Base-by-base conservation (phyloP, 1,140 invertebrate species). In the Drosophila pachea region DNA sequence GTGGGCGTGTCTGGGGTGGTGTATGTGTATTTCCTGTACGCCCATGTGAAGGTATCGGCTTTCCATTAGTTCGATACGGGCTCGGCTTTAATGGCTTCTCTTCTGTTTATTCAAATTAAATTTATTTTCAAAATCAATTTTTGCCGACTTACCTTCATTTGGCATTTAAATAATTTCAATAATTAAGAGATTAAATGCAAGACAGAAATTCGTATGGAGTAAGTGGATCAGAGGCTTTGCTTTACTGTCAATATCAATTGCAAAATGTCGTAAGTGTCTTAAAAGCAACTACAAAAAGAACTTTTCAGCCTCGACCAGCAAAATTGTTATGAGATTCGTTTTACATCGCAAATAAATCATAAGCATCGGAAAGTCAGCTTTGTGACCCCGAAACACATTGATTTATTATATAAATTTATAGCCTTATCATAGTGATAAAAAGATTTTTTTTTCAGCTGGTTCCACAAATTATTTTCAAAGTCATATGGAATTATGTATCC, bases 61-160 rank as follows among this genome's bases (percentile, higher is more conserved):
- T 60, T 67, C 61, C 62, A 78, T 78, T 70, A 70, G 65, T 76
- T 65, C 38, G 42, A 32, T 43, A 53, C 29, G 58, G 42, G 54
- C 38, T 63, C 11, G 38, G 52, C 47, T 74, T 74, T 74, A 67
- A 74, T 78, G 45, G 56, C 32, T 35, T 77, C 35, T 42, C 42
- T 60, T 66, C 71, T 52, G 56, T 16, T 62, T 50, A 75, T 75
- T 76, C 63, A 73, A 76, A 73, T 78, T 63, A 55, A 74, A 78
- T 67, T 52, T 43, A 55, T 40, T 68, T 56, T 56, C n/a, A 62
- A 22, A 77, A 62, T 69, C 56, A 45, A 53, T 47, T 74, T 50
- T 32, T 16, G 45, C 31, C 47, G 22, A 45, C 55, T 62, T 48
- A 32, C 9, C 43, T 59, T 68, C 9, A 32, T 40, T 62, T 56